Evolutionary conservation across 2,797 vertebrate genomes (phyloP).

Genomic region (Tamandua tetradactyla): DNA sequence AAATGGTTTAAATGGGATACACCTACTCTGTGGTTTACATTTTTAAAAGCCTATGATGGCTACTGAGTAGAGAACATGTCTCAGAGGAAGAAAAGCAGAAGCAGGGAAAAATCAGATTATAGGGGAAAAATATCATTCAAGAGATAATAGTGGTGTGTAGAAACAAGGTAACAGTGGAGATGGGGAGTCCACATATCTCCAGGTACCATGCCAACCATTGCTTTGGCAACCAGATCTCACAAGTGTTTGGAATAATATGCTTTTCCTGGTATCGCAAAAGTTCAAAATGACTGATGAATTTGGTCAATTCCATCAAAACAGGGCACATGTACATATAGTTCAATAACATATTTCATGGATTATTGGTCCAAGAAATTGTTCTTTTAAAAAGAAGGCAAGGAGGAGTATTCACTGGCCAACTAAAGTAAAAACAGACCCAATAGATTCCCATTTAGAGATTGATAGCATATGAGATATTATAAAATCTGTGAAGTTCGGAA

Average conservation of each 20-base stretch:
- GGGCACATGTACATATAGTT: neutral
- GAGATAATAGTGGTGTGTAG: neutral
- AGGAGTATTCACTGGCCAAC: neutral
- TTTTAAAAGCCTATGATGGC: neutral
- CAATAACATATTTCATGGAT: neutral
- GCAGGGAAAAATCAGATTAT: neutral
- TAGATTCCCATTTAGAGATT: neutral
- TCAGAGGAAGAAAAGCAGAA: neutral
- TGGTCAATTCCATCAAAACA: neutral
- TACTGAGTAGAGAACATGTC: neutral
- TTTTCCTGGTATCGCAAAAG: neutral
- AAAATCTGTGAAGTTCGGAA: neutral
- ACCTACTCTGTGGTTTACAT: neutral
- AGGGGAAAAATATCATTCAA: neutral
- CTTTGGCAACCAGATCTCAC: neutral
- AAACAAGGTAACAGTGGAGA: neutral
- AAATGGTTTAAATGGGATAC: neutral
- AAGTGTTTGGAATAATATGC: neutral
- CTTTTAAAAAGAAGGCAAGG: neutral
- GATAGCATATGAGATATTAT: neutral
- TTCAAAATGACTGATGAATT: neutral
- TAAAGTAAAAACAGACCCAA: neutral
- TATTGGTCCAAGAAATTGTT: neutral
- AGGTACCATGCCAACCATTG: too few species aligned
- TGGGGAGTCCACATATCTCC: fast-evolving